Evolutionary conservation across 2,113 vertebrate species (phyloP), one percentile per base, ranked within the genome.

Genomic region (Acrocephalus kingi): DNA sequence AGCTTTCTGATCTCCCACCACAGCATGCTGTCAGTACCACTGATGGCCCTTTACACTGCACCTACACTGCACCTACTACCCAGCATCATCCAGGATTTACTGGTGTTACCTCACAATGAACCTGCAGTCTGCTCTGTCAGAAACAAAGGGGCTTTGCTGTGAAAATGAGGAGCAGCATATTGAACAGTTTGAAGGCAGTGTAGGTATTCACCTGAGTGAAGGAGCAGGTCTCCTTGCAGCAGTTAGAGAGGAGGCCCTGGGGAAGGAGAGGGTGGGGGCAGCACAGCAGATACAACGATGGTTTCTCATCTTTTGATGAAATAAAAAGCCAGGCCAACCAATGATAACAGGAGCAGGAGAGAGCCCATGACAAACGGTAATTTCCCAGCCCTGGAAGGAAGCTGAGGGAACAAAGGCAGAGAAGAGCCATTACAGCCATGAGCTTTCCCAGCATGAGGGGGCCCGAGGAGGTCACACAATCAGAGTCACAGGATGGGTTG

Each of bases 271-370:
- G 16, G 17, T 41, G 23, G 30, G 56, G 46, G 41, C 23, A 20
- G 45, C 45, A 46, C 27, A 49, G 68, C 33, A 55, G 37, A 25
- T 23, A 13, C 25, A 66, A 49, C 14, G 13, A 33, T n/a, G 15
- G 15, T 52, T 77, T 69, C 93, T 89, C 72, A 97, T 95, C 96
- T 96, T 94, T 76, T 97, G 39, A 84, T 84, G 54, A 89, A 71
- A 45, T 88, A 93, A 61, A 93, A 45, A 6, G 64, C 37, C 49
- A 77, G 56, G 37, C 72, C 67, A 22, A 72, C 48, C 41, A 94
- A 55, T 30, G 84, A 33, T 55, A 80, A 37, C 17, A 59, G 6
- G 11, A 96, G 27, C 49, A 93, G 82, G 22, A 96, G 61, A 71
- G 90, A 90, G 48, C 90, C 96, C 30, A 93, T 3, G 6, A 93